Conservation (phyloP, 2,888 invertebrate genomes). For the Melanargia galathea region DNA sequence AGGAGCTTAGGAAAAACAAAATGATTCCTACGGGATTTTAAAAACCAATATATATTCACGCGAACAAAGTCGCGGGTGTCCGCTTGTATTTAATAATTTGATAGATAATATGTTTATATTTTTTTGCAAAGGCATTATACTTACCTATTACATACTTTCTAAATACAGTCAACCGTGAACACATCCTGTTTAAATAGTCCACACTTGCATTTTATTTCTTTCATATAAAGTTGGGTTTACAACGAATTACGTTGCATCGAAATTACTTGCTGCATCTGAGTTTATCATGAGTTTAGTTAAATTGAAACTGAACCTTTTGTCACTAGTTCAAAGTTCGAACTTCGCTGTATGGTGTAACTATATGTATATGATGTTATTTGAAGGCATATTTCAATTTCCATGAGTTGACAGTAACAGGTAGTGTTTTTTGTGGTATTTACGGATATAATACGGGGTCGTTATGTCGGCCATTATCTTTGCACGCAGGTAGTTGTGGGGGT, state of each 20-base stretch:
- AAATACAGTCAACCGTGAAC: background rate
- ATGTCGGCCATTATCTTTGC: conserved; percentile 57
- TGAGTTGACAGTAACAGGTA: conserved; percentile 61
- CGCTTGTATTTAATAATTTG: no score
- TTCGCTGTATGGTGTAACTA: background rate
- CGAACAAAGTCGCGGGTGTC: no score
- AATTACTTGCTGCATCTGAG: conserved; percentile 18
- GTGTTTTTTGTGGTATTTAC: conserved; percentile 65
- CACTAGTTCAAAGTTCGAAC: background rate
- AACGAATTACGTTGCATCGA: conserved; percentile 17
- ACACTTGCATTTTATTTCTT: conserved; percentile 24
- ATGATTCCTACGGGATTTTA: no score
- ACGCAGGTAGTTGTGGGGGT: conserved; percentile 41
- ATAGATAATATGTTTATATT: no score
- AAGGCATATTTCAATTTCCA: conserved; percentile 36
- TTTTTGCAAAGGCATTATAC: no score
- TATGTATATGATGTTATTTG: conserved; percentile 17
- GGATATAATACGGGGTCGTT: conserved; percentile 61
- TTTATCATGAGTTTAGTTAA: background rate
- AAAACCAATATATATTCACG: no score
- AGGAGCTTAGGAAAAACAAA: no score
- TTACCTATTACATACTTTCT: background rate
- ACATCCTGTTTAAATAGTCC: background rate
- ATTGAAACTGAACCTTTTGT: conserved; percentile 4
- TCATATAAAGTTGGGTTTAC: conserved; percentile 20